phyloP scores from a whole-genome alignment of 2,797 vertebrate species.

The Acanthurus tractus region DNA sequence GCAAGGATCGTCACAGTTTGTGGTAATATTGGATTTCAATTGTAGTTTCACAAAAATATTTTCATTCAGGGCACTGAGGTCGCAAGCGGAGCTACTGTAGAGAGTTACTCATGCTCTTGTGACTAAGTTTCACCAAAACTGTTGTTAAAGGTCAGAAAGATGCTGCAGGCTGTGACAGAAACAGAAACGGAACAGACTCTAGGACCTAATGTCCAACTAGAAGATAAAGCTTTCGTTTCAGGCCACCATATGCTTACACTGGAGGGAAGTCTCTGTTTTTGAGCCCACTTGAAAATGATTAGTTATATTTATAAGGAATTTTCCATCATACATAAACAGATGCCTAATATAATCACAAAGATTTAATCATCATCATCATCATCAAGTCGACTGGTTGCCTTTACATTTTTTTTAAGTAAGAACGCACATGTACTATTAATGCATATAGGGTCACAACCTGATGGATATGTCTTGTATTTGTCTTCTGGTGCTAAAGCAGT shows the following conservation, averaged over 20 bases:
- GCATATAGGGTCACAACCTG: conserved; percentile 8
- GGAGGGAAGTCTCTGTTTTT: conserved; percentile 10
- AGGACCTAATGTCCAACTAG: conserved; percentile 27
- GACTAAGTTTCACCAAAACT: conserved; percentile 29
- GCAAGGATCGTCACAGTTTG: conserved; percentile 11
- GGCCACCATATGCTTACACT: conserved; percentile 5
- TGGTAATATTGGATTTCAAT: conserved; percentile 47
- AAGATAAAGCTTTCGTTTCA: conserved; percentile 21
- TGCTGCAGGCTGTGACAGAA: conserved; percentile 47
- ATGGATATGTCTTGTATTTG: conserved; percentile 28
- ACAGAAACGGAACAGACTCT: conserved; percentile 27
- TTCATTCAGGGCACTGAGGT: conserved; percentile 46
- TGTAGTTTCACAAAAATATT: conserved; percentile 25
- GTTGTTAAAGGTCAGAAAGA: conserved; percentile 39
- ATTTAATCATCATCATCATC: background rate
- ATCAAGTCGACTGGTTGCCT: conserved; percentile 9
- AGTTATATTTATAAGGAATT: background rate
- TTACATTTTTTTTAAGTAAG: conserved; percentile 26
- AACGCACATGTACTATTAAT: background rate
- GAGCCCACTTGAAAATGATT: background rate
- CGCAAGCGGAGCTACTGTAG: conserved; percentile 26
- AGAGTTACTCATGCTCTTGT: conserved; percentile 38
- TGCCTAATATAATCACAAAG: conserved; percentile 16
- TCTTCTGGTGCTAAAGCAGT: conserved; percentile 16
- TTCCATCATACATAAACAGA: conserved; percentile 12